Evolutionary conservation across 92 coral and sea anemone genomes (phyloP), one percentile per base, ranked within the genome.

Genomic region (Umimayanthus kanabou): DNA sequence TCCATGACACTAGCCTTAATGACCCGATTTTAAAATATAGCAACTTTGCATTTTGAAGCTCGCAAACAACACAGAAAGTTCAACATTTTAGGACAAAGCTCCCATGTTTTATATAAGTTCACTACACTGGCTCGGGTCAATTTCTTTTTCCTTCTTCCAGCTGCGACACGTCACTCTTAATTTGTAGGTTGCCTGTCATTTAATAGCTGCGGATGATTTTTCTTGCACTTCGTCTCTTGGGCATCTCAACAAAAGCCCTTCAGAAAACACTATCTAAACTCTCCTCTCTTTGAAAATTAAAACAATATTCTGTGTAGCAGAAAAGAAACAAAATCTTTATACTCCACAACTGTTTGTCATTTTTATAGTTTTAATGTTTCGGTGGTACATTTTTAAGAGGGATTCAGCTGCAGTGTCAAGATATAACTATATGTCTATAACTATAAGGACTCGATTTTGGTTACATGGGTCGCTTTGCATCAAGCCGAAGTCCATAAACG

Each of bases 201-300:
- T n/a, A n/a, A n/a, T 13, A 43, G 50, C 37, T 69, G 43, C 40
- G 15, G 87, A 47, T 49, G 66, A 42, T 69, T 70, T 50, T 72
- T 22, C 8, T 39, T 25, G 39, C 57, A 53, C 22, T n/a, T 42
- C 47, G 67, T 45, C 87, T 83, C 78, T 53, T 20, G 78, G 87
- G 77, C 15, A 69, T 83, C 71, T 81, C n/a, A 16, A 61, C 30
- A 33, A 83, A 69, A 69, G 77, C 87, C 78, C 87, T 28, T 45
- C 67, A 83, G 87, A 83, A 70, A 47, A 45, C 61, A 50, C 58
- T 33, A 61, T 80, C 73, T 61, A 73, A 61, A 80, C 71, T 80
- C 28, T 9, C 26, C 82, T 26, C 40, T 49, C 42, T 23, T n/a
- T 18, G 65, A 4, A 4, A 14, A 3, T 5, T 20, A 61, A 61